Evolutionary conservation across 2,888 invertebrate species (phyloP).

Genomic region (Volucella bombylans): DNA sequence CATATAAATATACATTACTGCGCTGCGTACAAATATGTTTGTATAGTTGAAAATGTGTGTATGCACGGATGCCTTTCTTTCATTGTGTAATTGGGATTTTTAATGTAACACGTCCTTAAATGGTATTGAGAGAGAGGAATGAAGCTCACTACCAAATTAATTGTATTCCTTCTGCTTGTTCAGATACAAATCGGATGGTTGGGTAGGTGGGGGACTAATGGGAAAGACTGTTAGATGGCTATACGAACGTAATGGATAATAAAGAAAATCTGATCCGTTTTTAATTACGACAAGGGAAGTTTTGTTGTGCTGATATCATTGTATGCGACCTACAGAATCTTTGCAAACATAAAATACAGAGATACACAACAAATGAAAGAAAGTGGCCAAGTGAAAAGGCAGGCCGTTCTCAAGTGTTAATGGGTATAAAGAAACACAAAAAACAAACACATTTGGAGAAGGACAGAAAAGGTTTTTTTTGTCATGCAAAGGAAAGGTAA

Average conservation of each 20-base stretch:
- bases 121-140: not conserved
- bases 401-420: no score
- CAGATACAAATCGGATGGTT: not conserved
- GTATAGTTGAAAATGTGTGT: slow-evolving; percentile 56
- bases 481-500: no score
- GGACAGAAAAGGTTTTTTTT: no score
- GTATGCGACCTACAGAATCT: no score
- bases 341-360: no score
- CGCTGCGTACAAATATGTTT: slow-evolving; percentile 32
- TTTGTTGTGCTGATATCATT: slow-evolving; percentile 1
- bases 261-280: slow-evolving; percentile 71
- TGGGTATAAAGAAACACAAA: no score
- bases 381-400: not conserved
- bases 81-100: slow-evolving; percentile 63
- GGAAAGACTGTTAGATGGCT: not conserved
- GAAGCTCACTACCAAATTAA: slow-evolving; percentile 32
- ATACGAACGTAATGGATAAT: slow-evolving; percentile 57
- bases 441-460: no score
- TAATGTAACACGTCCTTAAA: slow-evolving; percentile 48
- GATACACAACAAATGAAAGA: not conserved
- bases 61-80: slow-evolving; percentile 38
- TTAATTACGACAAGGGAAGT: slow-evolving; percentile 54
- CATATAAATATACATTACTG: slow-evolving; percentile 44
- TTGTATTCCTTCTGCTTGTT: slow-evolving; percentile 41
- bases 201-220: not conserved